Base-by-base conservation (phyloP, 2,888 invertebrate genomes). In the Gisinianus flammeolus region DNA sequence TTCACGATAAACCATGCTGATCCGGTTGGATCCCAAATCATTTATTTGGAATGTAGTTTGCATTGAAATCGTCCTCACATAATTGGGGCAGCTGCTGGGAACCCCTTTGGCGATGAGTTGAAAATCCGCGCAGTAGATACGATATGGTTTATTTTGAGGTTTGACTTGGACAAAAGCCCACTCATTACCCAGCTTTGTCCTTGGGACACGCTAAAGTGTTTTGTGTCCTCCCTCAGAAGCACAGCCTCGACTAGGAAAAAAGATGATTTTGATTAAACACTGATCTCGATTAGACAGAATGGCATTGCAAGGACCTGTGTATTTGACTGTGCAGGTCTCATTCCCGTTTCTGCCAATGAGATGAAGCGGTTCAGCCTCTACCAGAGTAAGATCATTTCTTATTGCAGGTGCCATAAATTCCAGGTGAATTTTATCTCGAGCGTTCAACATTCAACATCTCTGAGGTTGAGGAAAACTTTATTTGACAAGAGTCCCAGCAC, bases 151-250 rank as follows among this genome's bases (percentile, higher is more conserved):
- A 24, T 75, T 2, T n/a, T 71, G 26, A 0, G 71, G 64, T 52
- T 81, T 82, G 0, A 81, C 33, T 66, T 82, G 81, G 16, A 81
- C 44, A 44, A 72, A 80, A 10, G 79, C 54, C 0, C 6, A 3
- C 2, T 78, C 52, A 22, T 81, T 79, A 0, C 26, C 0, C 1
- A n/a, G 54, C 1, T 31, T 2, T 54, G 22, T 24, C 81, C 78
- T 2, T 66, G 16, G 6, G 10, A 19, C 0, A 79, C 44, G 0
- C 0, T 0, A 28, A 74, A 81, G 19, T 80, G 56, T 10, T 75
- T 70, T 0, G 67, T 24, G 19, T 44, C 54, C 2, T 35, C 54
- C 8, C 16, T 44, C 44, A 44, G 44, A 16, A 10, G 6, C 8
- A 44, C 44, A 44, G 44, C 44, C 44, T 44, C 16, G 44, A 44